These are phyloP conservation scores for Lagorchestes hirsutus DNA, from an alignment of 2,797 vertebrate genomes.

Conservation along the genomic window DNA sequence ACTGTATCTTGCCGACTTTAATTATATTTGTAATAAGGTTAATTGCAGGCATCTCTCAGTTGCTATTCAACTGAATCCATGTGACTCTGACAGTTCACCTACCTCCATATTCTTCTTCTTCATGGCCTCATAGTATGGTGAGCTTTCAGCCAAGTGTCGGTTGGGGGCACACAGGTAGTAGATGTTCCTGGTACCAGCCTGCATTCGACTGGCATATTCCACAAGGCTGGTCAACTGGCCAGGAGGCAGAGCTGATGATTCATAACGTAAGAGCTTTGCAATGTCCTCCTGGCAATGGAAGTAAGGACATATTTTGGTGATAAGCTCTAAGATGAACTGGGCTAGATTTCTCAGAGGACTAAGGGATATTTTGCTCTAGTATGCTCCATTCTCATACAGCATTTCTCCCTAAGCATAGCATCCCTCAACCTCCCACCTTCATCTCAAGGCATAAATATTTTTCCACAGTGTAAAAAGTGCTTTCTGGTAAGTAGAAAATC, in stretches of 20 bases:
- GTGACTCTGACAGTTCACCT: slow-evolving; percentile 26
- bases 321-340: not conserved
- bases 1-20: not conserved
- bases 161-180: slow-evolving; percentile 96
- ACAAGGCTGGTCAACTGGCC: slow-evolving; percentile 93
- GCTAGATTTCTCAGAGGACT: not conserved
- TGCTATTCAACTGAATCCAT: not conserved
- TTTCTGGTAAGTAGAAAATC: not conserved
- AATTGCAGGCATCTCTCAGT: not conserved
- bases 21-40: not conserved
- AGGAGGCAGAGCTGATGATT: slow-evolving; percentile 92
- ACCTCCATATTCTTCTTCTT: slow-evolving; percentile 96
- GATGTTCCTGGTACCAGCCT: slow-evolving; percentile 94
- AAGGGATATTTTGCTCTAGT: not conserved
- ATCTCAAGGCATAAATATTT: not conserved
- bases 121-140: slow-evolving; percentile 97
- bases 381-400: not conserved
- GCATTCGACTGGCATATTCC: slow-evolving; percentile 94
- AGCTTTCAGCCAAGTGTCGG: slow-evolving; percentile 95
- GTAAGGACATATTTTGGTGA: not conserved
- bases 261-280: slow-evolving; percentile 93
- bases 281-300: slow-evolving; percentile 92
- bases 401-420: not conserved
- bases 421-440: not conserved
- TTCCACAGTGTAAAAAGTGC: not conserved